Conservation (phyloP, 2,113 vertebrate species). For the Ibidorhyncha struthersii region DNA sequence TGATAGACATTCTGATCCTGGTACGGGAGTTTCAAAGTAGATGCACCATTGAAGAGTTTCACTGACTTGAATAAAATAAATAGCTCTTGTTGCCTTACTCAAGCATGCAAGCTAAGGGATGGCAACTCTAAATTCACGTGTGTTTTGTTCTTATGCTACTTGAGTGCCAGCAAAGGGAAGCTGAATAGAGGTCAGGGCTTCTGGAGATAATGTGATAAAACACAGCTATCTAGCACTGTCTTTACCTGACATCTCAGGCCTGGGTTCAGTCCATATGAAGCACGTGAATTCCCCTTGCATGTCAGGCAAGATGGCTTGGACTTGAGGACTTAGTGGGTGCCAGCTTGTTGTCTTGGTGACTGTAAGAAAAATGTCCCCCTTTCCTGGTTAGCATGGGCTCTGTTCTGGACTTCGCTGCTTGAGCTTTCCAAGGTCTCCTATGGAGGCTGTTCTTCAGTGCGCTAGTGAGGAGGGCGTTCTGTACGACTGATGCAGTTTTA, state of each 20-base stretch:
- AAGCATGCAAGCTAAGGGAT: no score
- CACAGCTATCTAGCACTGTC: no score
- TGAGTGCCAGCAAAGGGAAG: not conserved
- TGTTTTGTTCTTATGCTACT: not conserved
- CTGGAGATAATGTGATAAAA: no score
- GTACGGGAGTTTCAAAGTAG: not conserved
- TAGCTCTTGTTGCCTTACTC: not conserved
- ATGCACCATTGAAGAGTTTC: not conserved
- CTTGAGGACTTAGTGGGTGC: not conserved
- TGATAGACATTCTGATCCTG: not conserved
- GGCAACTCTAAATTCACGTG: not conserved
- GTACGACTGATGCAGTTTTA: not conserved
- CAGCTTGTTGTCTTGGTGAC: not conserved
- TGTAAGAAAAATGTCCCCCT: not conserved
- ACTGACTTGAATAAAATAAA: not conserved
- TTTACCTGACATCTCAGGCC: not conserved
- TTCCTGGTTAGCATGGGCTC: not conserved
- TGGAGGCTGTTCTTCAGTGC: not conserved
- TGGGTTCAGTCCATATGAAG: not conserved
- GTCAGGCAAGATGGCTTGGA: not conserved
- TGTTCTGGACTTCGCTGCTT: not conserved
- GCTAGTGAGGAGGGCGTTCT: not conserved
- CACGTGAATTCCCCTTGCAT: not conserved
- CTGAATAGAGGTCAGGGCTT: not conserved
- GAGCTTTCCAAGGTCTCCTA: not conserved